Evolutionary conservation across 2,797 vertebrate genomes (phyloP).

Genomic region (Phalanger gymnotis): DNA sequence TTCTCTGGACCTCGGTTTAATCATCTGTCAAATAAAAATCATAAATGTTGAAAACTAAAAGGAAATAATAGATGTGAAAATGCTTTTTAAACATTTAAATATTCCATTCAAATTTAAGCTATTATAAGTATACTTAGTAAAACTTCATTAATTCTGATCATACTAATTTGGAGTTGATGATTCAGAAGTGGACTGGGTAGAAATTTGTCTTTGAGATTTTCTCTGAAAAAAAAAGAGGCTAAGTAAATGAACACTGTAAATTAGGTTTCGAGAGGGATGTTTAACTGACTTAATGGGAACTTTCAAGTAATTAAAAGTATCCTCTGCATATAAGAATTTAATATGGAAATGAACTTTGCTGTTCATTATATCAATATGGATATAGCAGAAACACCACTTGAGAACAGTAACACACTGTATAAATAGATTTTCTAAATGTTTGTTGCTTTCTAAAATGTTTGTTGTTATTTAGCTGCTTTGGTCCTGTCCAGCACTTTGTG

Average conservation of each 20-base stretch:
- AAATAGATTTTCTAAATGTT: not conserved
- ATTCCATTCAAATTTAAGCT: not conserved
- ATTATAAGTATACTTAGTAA: not conserved
- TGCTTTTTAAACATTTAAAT: not conserved
- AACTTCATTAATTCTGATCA: not conserved
- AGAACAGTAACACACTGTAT: not conserved
- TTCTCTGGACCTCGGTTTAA: not conserved
- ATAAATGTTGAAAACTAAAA: not conserved
- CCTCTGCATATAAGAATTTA: not conserved
- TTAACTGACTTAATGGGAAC: not conserved
- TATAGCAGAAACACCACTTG: not conserved
- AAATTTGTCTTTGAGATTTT: not conserved
- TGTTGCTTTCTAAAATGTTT: not conserved
- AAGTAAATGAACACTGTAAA: not conserved
- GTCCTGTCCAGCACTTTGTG: not conserved
- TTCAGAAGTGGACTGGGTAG: not conserved
- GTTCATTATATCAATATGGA: not conserved
- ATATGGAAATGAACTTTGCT: not conserved
- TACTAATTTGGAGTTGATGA: not conserved
- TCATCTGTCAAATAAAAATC: not conserved
- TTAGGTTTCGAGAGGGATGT: not conserved
- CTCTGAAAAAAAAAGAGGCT: not conserved
- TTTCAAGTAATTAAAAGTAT: not conserved
- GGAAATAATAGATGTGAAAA: not conserved
- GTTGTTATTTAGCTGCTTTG: not conserved